phyloP scores from a whole-genome alignment of 2,888 invertebrate species.

The Operophtera brumata region DNA sequence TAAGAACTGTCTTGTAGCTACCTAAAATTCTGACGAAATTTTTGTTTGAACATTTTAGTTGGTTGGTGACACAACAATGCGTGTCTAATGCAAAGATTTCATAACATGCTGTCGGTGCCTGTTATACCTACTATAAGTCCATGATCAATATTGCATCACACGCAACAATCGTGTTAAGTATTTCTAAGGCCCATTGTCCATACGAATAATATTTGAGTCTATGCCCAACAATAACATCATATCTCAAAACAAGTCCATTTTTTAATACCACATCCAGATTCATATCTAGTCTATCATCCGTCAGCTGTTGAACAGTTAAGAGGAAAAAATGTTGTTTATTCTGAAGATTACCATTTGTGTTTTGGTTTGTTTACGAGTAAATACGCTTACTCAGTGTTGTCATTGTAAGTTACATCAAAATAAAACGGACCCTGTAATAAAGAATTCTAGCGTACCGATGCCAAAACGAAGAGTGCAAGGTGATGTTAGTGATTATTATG shows the following conservation, averaged over 20 bases:
- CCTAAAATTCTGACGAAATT: too few species aligned
- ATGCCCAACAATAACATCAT: too few species aligned
- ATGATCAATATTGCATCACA: not conserved
- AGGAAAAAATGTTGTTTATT: constrained; percentile 1
- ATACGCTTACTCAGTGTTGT: constrained; percentile 1
- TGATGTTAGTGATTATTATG: not conserved
- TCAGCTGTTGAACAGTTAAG: not conserved
- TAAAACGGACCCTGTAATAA: not conserved
- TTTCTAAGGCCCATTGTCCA: constrained; percentile 3
- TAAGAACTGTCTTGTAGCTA: too few species aligned
- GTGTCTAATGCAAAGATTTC: too few species aligned
- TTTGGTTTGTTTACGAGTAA: not conserved
- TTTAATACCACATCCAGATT: constrained; percentile 12
- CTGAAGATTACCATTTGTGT: not conserved
- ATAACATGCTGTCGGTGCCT: too few species aligned
- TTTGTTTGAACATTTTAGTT: too few species aligned
- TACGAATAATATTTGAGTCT: constrained; percentile 4
- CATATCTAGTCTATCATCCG: not conserved
- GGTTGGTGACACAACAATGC: too few species aligned
- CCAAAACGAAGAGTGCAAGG: constrained; percentile 4
- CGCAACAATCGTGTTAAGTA: constrained; percentile 23
- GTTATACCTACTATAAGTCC: too few species aligned
- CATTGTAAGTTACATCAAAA: constrained; percentile 6
- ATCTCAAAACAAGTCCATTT: constrained; percentile 15
- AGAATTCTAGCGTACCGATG: not conserved